Conservation (phyloP, 2,888 invertebrate genomes). For the Achlya flavicornis region DNA sequence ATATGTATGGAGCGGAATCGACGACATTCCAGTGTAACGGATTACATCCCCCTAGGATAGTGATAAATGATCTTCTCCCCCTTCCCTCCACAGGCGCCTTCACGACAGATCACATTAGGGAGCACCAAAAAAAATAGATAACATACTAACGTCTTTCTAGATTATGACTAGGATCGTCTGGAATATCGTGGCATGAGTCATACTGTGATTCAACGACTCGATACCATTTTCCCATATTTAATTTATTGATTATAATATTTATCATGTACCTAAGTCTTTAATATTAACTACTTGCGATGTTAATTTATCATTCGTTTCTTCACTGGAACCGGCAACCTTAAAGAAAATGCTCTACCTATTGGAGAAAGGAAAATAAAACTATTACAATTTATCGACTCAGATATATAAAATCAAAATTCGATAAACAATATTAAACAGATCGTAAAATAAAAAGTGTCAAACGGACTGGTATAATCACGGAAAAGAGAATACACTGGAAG, state of each 20-base stretch:
- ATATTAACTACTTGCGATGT: too few species aligned
- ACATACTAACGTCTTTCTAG: neutral
- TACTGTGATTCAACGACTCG: neutral
- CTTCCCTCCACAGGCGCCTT: neutral
- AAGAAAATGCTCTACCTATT: too few species aligned
- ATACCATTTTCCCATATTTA: neutral
- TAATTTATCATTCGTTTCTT: too few species aligned
- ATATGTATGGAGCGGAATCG: neutral
- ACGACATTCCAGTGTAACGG: neutral
- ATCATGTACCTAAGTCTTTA: too few species aligned
- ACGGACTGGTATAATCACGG: too few species aligned
- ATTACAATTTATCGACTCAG: too few species aligned
- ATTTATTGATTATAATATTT: neutral
- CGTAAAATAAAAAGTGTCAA: too few species aligned
- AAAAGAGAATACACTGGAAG: too few species aligned
- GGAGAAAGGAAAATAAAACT: too few species aligned
- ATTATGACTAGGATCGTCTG: neutral
- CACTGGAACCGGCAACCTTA: too few species aligned
- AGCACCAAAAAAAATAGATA: neutral
- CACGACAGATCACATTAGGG: conserved; percentile 3
- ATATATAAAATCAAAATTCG: too few species aligned
- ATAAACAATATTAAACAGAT: too few species aligned
- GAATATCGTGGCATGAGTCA: neutral
- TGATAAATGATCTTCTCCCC: neutral
- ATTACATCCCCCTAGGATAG: neutral